Evolutionary conservation across 2,113 vertebrate genomes (phyloP).

Genomic region (Alexandromys fortis): DNA sequence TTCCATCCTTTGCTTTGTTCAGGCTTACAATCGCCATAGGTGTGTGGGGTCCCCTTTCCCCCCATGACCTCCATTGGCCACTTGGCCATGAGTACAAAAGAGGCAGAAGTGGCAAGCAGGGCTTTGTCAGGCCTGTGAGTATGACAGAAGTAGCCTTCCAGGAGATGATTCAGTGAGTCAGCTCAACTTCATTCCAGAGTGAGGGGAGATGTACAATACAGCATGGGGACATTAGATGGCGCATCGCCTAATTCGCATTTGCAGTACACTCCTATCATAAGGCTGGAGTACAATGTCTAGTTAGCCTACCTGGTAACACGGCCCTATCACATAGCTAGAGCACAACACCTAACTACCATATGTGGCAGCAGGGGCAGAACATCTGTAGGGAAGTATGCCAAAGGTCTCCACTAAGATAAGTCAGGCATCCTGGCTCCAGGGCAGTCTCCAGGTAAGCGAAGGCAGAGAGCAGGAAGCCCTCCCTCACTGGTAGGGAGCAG

Average conservation of each 20-base stretch:
- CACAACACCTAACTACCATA: neutral
- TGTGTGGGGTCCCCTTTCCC: neutral
- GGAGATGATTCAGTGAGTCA: neutral
- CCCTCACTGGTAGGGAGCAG: too few relatives aligned
- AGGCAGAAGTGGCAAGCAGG: neutral
- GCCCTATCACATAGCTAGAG: neutral
- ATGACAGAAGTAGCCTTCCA: neutral
- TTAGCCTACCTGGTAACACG: neutral
- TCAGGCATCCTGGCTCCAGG: neutral
- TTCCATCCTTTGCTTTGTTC: neutral
- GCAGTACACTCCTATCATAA: neutral
- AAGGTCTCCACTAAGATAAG: neutral
- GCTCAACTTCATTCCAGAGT: neutral
- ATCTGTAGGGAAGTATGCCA: neutral
- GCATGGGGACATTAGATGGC: neutral
- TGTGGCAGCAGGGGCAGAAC: neutral
- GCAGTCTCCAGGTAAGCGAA: neutral
- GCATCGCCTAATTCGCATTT: neutral
- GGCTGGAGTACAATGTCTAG: neutral
- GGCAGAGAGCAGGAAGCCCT: neutral
- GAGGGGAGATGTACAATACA: neutral
- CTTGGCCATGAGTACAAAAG: neutral
- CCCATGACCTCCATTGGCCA: too few relatives aligned
- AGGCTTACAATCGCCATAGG: neutral
- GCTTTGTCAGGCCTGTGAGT: neutral